Evolutionary conservation across 2,888 invertebrate species (phyloP).

Genomic region (Zelleria hepariella): DNA sequence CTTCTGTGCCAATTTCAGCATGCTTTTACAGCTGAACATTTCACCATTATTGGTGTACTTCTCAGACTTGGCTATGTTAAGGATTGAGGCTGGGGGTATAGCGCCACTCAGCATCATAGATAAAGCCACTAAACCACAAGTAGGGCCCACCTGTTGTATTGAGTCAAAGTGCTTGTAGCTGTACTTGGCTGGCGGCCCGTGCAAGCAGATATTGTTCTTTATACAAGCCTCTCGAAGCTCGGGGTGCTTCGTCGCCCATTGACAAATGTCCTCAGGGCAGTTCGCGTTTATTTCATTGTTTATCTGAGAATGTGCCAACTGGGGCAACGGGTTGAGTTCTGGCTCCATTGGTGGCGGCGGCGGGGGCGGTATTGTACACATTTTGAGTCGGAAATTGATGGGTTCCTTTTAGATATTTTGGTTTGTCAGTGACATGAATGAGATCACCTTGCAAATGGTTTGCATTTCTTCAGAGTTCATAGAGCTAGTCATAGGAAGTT

Average conservation of each 20-base stretch:
- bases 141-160: conserved; percentile 74
- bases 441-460: neutral
- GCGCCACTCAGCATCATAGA: conserved; percentile 80
- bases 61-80: conserved; percentile 73
- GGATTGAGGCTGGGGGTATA: conserved; percentile 68
- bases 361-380: conserved; percentile 48
- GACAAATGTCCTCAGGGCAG: conserved; percentile 41
- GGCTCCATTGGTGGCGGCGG: conserved; percentile 36
- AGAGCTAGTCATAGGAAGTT: neutral
- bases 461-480: neutral
- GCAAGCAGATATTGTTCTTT: conserved; percentile 63
- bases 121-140: conserved; percentile 90
- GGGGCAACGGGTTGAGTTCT: neutral
- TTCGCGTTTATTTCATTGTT: neutral
- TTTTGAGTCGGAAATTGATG: too few species aligned
- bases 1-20: conserved; percentile 74
- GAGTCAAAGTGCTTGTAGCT: conserved; percentile 51
- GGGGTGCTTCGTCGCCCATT: conserved; percentile 71
- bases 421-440: neutral
- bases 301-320: neutral
- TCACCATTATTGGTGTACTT: conserved; percentile 88
- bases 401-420: neutral
- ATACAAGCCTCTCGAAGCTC: conserved; percentile 73
- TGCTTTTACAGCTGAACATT: conserved; percentile 85
- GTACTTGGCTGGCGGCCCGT: conserved; percentile 59